Evolutionary conservation across 2,888 invertebrate genomes (phyloP), one percentile per base, ranked within the genome.

Genomic region (Caenorhabditis sp.): DNA sequence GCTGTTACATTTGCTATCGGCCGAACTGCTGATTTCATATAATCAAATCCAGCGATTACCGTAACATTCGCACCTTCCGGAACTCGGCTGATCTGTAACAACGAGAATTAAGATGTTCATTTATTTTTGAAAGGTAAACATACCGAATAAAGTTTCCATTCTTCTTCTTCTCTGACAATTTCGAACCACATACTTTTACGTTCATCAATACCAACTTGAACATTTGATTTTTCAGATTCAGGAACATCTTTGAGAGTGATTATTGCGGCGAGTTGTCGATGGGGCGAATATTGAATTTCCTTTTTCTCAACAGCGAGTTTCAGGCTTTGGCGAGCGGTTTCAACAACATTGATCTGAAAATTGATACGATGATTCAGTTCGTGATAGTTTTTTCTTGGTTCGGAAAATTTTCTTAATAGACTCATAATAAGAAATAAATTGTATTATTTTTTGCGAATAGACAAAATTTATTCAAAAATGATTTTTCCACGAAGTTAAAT

Each of bases 341-440:
- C 75, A 17, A 52, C 61, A 10, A 79, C 79, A 1, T 67, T 71
- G 17, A 78, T 78, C 78, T 78, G 7, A 78, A 53, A 53, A 63
- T 36, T 52, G 20, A 58, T 53, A n/a, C 23, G 53, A 25, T n/a
- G 17, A 50, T 5, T 57, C 10, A 57, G 21, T 12, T 12, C 57
- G 17, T 38, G n/a, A 7, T 7, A 59, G 4, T 31, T 59, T 59
- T 49, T 26, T 26, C 5, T n/a, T 36, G n/a, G n/a, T n/a, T n/a
- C n/a, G n/a, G n/a, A n/a, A n/a, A n/a, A n/a, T n/a, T n/a, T n/a
- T n/a, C n/a, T n/a, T n/a, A n/a, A n/a, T n/a, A n/a, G n/a, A n/a
- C n/a, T n/a, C n/a, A n/a, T n/a, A n/a, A n/a, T n/a, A n/a, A n/a
- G n/a, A n/a, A n/a, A n/a, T n/a, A n/a, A n/a, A n/a, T n/a, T n/a